Percentiles rank a stretch among this genome's conserved stretches.
These are phyloP conservation scores for Urophycis tenuis DNA, from an alignment of 2,797 vertebrate genomes.

Conservation along the genomic window DNA sequence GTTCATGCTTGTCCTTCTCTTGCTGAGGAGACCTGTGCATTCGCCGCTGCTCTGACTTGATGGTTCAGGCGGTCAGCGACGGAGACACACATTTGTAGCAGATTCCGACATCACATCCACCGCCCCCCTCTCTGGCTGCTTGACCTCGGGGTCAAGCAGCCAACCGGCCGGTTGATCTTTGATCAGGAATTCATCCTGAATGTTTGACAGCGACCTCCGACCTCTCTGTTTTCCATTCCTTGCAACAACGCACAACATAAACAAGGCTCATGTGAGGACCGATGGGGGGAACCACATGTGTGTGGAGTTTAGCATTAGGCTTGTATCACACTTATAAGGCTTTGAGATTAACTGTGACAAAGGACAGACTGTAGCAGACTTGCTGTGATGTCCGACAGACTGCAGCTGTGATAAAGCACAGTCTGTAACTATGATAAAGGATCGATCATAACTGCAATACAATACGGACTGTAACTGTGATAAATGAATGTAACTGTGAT, in stretches of 20 bases:
- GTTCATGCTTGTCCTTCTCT: too few species aligned
- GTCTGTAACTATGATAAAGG: background rate
- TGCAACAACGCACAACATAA: constrained; percentile 1
- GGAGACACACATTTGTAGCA: background rate
- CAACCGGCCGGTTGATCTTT: background rate
- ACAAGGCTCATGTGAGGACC: background rate
- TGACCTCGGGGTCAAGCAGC: background rate
- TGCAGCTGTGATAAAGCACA: background rate
- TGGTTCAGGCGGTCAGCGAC: background rate
- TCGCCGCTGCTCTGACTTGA: background rate
- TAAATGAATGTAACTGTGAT: background rate
- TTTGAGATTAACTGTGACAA: background rate
- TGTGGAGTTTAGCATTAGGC: background rate
- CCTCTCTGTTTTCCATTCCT: background rate
- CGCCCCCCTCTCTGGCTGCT: background rate
- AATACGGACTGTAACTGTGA: background rate
- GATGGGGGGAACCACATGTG: background rate
- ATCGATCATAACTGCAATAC: background rate
- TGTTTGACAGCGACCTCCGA: background rate
- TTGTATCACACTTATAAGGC: background rate
- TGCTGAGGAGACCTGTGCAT: background rate
- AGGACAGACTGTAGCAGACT: background rate
- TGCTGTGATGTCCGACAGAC: background rate
- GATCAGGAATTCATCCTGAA: constrained; percentile 8
- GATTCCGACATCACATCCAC: background rate